Percentiles rank a stretch among this genome's conserved stretches.
These are phyloP conservation scores for Anadara kagoshimensis DNA, from an alignment of 1,140 invertebrate genomes.

Conservation along the genomic window DNA sequence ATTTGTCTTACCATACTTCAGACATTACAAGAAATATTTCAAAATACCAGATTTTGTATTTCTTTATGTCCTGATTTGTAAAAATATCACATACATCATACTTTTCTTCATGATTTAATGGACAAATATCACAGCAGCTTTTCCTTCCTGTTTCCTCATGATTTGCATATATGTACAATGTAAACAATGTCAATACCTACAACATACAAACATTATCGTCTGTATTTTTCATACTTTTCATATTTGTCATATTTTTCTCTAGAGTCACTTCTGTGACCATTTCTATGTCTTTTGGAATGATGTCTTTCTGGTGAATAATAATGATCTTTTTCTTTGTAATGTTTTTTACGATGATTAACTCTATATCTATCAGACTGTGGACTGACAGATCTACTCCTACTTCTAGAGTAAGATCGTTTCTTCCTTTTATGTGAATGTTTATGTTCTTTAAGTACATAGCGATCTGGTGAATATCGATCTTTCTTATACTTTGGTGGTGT, in stretches of 20 bases:
- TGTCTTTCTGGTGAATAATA: slow-evolving; percentile 59
- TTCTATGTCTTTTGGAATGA: slow-evolving; percentile 56
- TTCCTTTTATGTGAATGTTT: slow-evolving; percentile 48
- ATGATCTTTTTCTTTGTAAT: slow-evolving; percentile 49
- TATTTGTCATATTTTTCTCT: slow-evolving; percentile 58
- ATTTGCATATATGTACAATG: too few species aligned
- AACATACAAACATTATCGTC: too few species aligned
- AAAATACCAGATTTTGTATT: too few species aligned
- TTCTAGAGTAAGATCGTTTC: slow-evolving; percentile 42
- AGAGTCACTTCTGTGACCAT: slow-evolving; percentile 53
- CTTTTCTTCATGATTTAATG: too few species aligned
- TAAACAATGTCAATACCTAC: too few species aligned
- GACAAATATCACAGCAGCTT: too few species aligned
- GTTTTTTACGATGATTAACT: slow-evolving; percentile 38
- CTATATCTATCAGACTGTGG: slow-evolving; percentile 48
- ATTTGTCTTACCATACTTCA: too few species aligned
- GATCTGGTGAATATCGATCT: slow-evolving; percentile 49
- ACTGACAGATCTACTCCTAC: slow-evolving; percentile 47
- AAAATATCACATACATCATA: too few species aligned
- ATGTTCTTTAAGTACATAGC: slow-evolving; percentile 41
- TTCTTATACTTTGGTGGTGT: slow-evolving; percentile 49
- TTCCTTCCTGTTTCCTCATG: too few species aligned
- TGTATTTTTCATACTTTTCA: too few species aligned
- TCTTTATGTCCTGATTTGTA: too few species aligned
- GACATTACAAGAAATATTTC: too few species aligned